phyloP scores from a whole-genome alignment of 2,888 invertebrate species.

The Cerceris ruficornis region DNA sequence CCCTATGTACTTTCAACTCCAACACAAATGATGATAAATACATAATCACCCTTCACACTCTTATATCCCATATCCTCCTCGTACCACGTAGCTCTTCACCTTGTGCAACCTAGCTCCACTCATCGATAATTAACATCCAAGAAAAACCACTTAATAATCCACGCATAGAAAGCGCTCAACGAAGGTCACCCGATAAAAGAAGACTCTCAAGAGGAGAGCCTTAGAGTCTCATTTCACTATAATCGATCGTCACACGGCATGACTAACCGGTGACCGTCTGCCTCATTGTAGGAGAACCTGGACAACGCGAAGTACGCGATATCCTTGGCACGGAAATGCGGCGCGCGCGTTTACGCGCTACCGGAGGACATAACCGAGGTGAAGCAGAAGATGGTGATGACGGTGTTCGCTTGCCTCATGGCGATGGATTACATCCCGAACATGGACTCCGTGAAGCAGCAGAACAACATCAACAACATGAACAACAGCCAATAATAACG shows the following conservation, averaged over 20 bases:
- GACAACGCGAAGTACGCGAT: constrained; percentile 99
- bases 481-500: constrained; percentile 74
- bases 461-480: constrained; percentile 72
- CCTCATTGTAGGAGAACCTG: constrained; percentile 90
- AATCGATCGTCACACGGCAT: constrained; percentile 12
- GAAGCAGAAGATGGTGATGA: constrained; percentile 99
- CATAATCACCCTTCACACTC: too few relatives aligned
- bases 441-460: constrained; percentile 85
- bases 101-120: too few relatives aligned
- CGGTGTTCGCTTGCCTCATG: constrained; percentile 99
- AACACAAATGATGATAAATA: too few relatives aligned
- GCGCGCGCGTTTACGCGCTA: constrained; percentile 98
- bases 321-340: constrained; percentile 98
- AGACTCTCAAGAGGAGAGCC: not conserved
- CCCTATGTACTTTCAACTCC: too few relatives aligned
- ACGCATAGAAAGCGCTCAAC: too few relatives aligned
- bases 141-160: too few relatives aligned
- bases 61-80: too few relatives aligned
- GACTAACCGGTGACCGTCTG: constrained; percentile 26
- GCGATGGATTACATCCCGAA: constrained; percentile 96
- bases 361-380: constrained; percentile 99
- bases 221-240: not conserved
- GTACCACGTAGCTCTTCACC: too few relatives aligned
- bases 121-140: too few relatives aligned
- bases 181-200: not conserved